Base-by-base conservation (phyloP, 2,797 vertebrate genomes). In the Crypturellus tataupa region DNA sequence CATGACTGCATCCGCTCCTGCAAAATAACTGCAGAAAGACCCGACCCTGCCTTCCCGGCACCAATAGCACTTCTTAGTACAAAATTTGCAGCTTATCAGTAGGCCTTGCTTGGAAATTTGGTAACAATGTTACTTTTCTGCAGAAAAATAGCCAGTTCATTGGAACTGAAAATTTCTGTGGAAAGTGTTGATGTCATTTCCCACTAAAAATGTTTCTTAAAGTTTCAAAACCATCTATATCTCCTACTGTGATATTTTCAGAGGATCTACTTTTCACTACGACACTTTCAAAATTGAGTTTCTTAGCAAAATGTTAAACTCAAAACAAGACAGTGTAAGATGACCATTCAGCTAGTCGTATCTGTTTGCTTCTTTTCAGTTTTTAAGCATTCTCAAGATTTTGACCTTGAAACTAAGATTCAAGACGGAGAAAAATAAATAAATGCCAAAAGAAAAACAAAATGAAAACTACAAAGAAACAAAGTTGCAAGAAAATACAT, bases 121-220 rank as follows among this genome's bases (percentile, higher is more conserved):
- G 51, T 35, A 88, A n/a, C 11, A 3, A 23, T 0, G 3, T 17
- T 17, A 1, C 39, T 42, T 60, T 15, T 0, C 25, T 59, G 15
- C 24, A 49, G 10, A 27, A 51, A 65, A 51, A 29, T 10, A 49
- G 3, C 0, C 18, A 42, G 23, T 67, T 70, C 44, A 40, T 27
- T 90, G 69, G 71, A 92, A 78, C 5, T 27, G 62, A 91, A 65
- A 80, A 80, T 78, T 94, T 15, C 44, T 70, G 63, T 81, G 29
- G 4, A 91, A 94, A 94, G 72, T 5, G 51, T 31, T 84, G 80
- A 84, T 37, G 39, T 67, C 4, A 86, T 84, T 90, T 84, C 40
- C 35, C 67, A 53, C 9, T 71, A 35, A 3, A 95, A 94, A 81
- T 6, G 14, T 6, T 63, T 59, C 68, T 33, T 31, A 13, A 88